These are phyloP conservation scores for Myotis lucifugus DNA, from an alignment of 2,113 vertebrate species.

Conservation along the genomic window DNA sequence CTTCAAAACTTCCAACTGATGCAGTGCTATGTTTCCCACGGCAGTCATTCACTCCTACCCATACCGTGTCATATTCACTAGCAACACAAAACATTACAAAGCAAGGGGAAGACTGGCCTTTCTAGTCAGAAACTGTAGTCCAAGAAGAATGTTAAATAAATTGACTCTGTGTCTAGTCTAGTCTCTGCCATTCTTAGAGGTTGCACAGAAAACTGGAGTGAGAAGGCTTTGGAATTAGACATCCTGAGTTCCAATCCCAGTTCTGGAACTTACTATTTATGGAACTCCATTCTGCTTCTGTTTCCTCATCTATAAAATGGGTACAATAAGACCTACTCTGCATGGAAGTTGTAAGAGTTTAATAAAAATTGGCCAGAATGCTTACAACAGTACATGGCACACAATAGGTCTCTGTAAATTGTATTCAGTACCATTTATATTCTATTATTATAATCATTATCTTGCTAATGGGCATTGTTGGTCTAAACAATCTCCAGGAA, in stretches of 20 bases:
- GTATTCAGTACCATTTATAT: not conserved
- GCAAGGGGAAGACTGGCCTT: not conserved
- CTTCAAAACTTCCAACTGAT: not conserved
- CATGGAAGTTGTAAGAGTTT: not conserved
- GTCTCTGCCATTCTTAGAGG: not conserved
- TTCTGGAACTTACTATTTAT: not conserved
- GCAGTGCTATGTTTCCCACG: not conserved
- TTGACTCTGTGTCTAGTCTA: not conserved
- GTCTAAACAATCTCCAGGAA: not conserved
- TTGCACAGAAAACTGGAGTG: not conserved
- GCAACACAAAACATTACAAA: not conserved
- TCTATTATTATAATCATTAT: conserved; percentile 7
- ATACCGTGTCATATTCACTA: not conserved
- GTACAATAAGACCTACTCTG: not conserved
- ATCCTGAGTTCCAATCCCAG: not conserved
- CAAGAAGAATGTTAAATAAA: not conserved
- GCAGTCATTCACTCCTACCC: not conserved
- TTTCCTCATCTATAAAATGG: not conserved
- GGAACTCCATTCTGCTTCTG: not conserved
- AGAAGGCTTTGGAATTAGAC: not conserved
- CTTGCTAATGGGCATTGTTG: not conserved
- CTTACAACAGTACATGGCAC: not conserved
- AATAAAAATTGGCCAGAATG: not conserved
- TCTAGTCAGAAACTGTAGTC: not conserved
- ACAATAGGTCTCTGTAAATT: not conserved